phyloP scores from a whole-genome alignment of 2,888 invertebrate species.

The Exocentrus adspersus region DNA sequence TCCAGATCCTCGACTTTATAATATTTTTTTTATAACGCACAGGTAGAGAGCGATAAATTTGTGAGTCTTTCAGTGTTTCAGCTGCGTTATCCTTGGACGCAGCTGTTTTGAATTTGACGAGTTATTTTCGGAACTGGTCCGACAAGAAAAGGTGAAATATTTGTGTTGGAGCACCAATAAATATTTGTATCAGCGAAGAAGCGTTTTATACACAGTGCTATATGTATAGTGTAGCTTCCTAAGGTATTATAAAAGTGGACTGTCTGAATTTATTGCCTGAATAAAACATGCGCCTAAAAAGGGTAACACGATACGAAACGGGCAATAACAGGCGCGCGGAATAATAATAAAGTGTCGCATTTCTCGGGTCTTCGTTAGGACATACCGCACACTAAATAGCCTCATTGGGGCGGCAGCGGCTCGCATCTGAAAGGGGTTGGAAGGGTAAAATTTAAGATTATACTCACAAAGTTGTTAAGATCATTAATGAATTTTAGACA shows the following conservation, averaged over 20 bases:
- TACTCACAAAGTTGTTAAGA: no score
- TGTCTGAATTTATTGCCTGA: constrained; percentile 37
- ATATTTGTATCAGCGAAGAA: neutral
- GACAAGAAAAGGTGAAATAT: neutral
- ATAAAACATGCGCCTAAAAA: constrained; percentile 39
- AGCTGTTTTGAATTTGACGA: constrained; percentile 16
- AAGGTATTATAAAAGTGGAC: no score
- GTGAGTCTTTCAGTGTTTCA: constrained; percentile 32
- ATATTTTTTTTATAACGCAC: constrained; percentile 38
- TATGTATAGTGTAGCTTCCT: no score
- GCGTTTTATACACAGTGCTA: neutral
- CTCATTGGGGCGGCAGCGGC: constrained; percentile 17
- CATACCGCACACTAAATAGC: constrained; percentile 45
- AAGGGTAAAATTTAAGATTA: no score
- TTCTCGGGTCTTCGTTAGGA: constrained; percentile 48
- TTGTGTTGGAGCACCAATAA: neutral
- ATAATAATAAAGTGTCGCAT: constrained; percentile 46
- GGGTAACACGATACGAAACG: constrained; percentile 41
- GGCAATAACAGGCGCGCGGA: constrained; percentile 40
- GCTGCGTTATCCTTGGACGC: constrained; percentile 13
- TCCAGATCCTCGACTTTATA: constrained; percentile 45
- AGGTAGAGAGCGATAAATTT: constrained; percentile 42
- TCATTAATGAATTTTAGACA: no score
- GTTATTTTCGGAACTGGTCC: neutral
- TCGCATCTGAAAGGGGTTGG: neutral